Percentiles rank a stretch among this genome's conserved stretches.
phyloP scores from a whole-genome alignment of 2,797 vertebrate genomes.

The Bryconaethiops microstoma region DNA sequence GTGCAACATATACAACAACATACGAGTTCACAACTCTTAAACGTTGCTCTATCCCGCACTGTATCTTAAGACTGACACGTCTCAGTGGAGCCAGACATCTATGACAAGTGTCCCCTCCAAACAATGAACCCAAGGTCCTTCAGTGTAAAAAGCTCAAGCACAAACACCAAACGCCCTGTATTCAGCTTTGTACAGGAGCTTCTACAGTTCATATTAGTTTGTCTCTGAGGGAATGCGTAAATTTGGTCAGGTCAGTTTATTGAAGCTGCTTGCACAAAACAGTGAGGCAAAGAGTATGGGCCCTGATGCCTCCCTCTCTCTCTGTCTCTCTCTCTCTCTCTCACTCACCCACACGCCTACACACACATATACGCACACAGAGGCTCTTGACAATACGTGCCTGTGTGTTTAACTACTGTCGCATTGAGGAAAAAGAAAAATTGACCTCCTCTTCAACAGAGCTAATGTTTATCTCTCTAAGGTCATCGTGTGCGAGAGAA shows the following conservation, averaged over 20 bases:
- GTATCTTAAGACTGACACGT: conserved; percentile 2
- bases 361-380: conserved; percentile 12
- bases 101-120: conserved; percentile 27
- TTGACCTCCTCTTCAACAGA: conserved; percentile 41
- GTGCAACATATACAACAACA: conserved; percentile 9
- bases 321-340: not conserved
- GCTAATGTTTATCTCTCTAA: conserved; percentile 20
- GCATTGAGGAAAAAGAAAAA: conserved; percentile 31
- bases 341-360: not conserved
- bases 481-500: not conserved
- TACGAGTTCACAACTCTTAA: not conserved
- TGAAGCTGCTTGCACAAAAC: conserved; percentile 38
- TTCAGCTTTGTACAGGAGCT: conserved; percentile 32
- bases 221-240: conserved; percentile 19
- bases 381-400: conserved; percentile 10
- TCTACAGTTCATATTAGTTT: not conserved
- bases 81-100: conserved; percentile 27
- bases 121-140: conserved; percentile 45
- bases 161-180: conserved; percentile 9
- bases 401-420: conserved; percentile 9
- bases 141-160: conserved; percentile 1
- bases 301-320: not conserved
- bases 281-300: conserved; percentile 21
- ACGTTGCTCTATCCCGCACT: not conserved
- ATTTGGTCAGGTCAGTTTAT: conserved; percentile 38